A percentile compares a stretch with the other conserved stretches of the same genome.
Conservation (phyloP, 2,888 invertebrate species). For the Rapana venosa region DNA sequence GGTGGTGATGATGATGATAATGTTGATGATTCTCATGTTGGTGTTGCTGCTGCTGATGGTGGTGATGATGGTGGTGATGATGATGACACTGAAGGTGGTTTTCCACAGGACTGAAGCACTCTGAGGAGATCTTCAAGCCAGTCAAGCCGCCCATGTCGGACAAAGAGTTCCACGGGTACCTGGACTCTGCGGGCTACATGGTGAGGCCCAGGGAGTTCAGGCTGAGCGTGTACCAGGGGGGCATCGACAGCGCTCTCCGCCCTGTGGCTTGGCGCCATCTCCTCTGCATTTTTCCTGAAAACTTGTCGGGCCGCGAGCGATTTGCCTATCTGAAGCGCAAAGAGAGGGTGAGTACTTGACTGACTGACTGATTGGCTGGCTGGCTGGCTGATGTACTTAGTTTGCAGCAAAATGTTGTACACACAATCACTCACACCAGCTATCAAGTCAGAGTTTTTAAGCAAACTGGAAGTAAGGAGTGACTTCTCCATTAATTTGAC, state of each 20-base stretch:
- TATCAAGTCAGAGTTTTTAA: too few species aligned
- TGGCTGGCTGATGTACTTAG: too few species aligned
- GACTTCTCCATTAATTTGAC: too few species aligned
- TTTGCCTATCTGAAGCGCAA: slow-evolving; percentile 96
- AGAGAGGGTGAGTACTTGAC: slow-evolving; percentile 81
- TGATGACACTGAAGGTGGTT: background rate
- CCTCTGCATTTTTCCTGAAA: slow-evolving; percentile 95
- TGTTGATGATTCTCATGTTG: background rate
- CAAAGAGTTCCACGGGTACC: slow-evolving; percentile 91
- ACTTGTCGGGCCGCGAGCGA: slow-evolving; percentile 93
- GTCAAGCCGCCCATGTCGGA: slow-evolving; percentile 87
- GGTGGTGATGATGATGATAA: background rate
- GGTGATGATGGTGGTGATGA: too few species aligned
- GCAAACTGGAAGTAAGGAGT: too few species aligned
- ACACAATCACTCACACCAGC: too few species aligned
- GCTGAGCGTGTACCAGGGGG: slow-evolving; percentile 94
- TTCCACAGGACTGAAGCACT: slow-evolving; percentile 67
- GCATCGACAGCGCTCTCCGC: slow-evolving; percentile 93
- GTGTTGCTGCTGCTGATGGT: too few species aligned
- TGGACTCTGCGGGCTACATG: slow-evolving; percentile 94
- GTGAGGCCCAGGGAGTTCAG: slow-evolving; percentile 90
- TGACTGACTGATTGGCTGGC: background rate
- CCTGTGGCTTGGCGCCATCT: slow-evolving; percentile 96
- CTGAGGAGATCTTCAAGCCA: slow-evolving; percentile 66
- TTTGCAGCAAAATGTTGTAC: too few species aligned